These are phyloP conservation scores for Phymastichus coffea DNA, from an alignment of 1,140 invertebrate species.

Conservation along the genomic window DNA sequence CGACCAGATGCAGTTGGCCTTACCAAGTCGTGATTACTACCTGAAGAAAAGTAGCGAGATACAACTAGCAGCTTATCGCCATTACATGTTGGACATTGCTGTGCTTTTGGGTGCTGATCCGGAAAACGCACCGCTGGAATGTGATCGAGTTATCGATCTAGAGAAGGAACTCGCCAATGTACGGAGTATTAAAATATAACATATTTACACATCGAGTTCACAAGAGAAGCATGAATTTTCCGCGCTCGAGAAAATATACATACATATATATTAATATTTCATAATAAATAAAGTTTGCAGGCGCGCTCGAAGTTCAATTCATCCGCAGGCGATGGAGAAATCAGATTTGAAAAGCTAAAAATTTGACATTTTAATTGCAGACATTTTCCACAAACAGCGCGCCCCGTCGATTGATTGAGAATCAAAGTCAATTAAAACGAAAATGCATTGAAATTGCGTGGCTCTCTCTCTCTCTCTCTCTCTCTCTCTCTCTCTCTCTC, in stretches of 20 bases:
- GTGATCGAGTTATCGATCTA: constrained; percentile 70
- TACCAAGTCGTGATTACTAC: constrained; percentile 82
- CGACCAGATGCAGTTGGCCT: constrained; percentile 77
- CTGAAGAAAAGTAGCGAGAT: constrained; percentile 68
- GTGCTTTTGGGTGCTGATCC: constrained; percentile 71
- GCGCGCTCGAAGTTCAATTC: too few relatives aligned
- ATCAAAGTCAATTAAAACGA: too few relatives aligned
- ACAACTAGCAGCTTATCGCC: constrained; percentile 72
- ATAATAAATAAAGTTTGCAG: too few relatives aligned
- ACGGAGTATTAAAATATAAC: constrained; percentile 38
- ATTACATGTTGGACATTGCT: constrained; percentile 77
- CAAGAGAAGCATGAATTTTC: background rate
- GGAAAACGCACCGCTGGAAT: constrained; percentile 63
- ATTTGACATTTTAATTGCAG: too few relatives aligned
- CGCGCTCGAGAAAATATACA: background rate
- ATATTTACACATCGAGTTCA: constrained; percentile 3
- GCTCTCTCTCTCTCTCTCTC: too few relatives aligned
- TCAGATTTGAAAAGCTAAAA: too few relatives aligned
- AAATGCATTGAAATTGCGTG: too few relatives aligned
- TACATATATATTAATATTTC: background rate
- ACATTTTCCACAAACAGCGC: too few relatives aligned
- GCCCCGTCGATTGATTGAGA: too few relatives aligned
- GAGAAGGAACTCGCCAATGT: constrained; percentile 80
- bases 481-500: too few relatives aligned
- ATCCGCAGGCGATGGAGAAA: too few relatives aligned